Conservation (phyloP, 2,888 invertebrate species). For the Nomada flava region DNA sequence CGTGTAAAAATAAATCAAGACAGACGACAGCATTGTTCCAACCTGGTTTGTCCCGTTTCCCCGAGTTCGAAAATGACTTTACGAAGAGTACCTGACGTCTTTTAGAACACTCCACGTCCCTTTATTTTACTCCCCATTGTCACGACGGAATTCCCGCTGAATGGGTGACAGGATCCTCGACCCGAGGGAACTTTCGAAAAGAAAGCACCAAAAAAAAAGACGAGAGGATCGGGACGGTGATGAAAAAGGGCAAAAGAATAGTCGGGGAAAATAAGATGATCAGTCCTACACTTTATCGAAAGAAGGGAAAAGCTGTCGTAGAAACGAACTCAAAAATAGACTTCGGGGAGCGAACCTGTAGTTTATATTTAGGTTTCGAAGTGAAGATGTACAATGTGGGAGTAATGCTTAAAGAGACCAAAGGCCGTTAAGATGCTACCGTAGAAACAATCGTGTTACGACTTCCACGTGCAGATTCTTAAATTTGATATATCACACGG, state of each 20-base stretch:
- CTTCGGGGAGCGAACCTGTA: conserved; percentile 42
- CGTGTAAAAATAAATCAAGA: conserved; percentile 5
- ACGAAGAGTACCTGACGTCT: conserved; percentile 24
- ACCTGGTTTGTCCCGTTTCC: neutral
- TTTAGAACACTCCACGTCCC: conserved; percentile 36
- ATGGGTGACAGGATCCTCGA: conserved; percentile 12
- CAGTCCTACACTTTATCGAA: conserved; percentile 60
- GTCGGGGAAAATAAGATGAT: conserved; percentile 5
- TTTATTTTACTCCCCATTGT: conserved; percentile 44
- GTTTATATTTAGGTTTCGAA: conserved; percentile 68
- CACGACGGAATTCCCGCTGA: conserved; percentile 35
- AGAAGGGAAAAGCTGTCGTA: conserved; percentile 68
- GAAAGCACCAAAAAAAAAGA: conserved; percentile 17
- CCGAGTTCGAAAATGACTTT: conserved; percentile 20
- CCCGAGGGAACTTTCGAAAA: conserved; percentile 37
- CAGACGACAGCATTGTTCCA: neutral
- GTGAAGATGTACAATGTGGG: conserved; percentile 63
- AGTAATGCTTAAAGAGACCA: conserved; percentile 47
- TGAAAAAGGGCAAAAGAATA: neutral
- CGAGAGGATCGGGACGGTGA: neutral
- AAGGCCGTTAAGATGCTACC: conserved; percentile 19
- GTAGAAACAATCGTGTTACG: neutral
- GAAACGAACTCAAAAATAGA: conserved; percentile 69
- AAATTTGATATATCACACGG: neutral
- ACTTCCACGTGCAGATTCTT: neutral